Conservation (phyloP, 2,888 invertebrate species). For the Eretmocerus hayati region DNA sequence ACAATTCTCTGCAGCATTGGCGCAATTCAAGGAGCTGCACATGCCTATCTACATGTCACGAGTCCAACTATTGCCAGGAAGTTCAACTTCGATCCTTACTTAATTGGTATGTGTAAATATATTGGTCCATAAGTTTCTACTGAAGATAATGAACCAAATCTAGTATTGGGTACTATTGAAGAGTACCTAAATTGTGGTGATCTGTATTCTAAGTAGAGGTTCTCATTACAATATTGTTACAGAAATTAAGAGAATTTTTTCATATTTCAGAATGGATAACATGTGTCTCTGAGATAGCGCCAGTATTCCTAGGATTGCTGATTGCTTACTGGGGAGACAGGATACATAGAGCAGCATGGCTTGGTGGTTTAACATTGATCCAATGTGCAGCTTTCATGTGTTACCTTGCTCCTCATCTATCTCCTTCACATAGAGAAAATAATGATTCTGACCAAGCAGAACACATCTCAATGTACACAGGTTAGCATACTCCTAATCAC, state of each 20-base stretch:
- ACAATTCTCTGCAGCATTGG: conserved; percentile 38
- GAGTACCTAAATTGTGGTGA: no score
- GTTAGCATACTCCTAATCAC: no score
- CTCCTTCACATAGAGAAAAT: conserved; percentile 35
- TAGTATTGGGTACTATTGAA: no score
- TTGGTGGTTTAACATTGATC: conserved; percentile 52
- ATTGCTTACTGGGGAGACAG: conserved; percentile 56
- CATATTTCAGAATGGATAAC: conserved; percentile 56
- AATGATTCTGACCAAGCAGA: conserved; percentile 29
- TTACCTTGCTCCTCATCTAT: conserved; percentile 53
- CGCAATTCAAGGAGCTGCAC: conserved; percentile 35
- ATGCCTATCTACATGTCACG: conserved; percentile 35
- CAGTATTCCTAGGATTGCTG: conserved; percentile 50
- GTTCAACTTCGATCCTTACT: conserved; percentile 36
- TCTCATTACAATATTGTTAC: not conserved
- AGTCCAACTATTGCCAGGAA: conserved; percentile 39
- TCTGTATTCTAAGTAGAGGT: no score
- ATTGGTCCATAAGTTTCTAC: not conserved
- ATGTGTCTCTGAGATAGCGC: conserved; percentile 51
- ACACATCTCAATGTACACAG: conserved; percentile 36
- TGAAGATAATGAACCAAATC: no score
- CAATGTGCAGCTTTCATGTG: conserved; percentile 50
- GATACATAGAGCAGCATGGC: conserved; percentile 55
- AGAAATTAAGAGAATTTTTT: conserved; percentile 1
- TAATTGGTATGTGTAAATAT: conserved; percentile 37